A percentile compares a stretch with the other conserved stretches of the same genome.
Conservation (phyloP, 2,113 vertebrate species). For the Otocyon megalotis region DNA sequence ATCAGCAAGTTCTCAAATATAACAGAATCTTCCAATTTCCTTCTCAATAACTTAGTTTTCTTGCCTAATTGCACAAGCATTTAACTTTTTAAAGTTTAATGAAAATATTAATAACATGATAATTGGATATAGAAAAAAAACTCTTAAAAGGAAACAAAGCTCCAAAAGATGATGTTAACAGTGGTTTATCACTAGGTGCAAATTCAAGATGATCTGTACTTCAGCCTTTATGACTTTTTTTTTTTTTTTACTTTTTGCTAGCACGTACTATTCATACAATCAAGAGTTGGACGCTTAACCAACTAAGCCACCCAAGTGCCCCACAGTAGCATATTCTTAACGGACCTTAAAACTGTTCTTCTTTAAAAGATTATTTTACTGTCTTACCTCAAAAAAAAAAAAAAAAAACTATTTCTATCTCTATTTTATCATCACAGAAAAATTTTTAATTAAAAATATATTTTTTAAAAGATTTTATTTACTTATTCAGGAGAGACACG, state of each 20-base stretch:
- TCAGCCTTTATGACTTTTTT: not conserved
- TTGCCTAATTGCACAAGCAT: not conserved
- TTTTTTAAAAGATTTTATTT: too few species aligned
- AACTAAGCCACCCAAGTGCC: not conserved
- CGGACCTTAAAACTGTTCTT: not conserved
- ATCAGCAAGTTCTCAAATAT: not conserved
- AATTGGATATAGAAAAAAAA: not conserved
- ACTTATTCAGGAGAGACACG: too few species aligned
- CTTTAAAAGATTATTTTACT: not conserved
- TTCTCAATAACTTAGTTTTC: conserved; percentile 12
- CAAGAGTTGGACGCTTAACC: too few species aligned
- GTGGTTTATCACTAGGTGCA: not conserved
- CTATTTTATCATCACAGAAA: not conserved
- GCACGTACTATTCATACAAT: not conserved
- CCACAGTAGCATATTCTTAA: not conserved
- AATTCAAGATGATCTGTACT: not conserved
- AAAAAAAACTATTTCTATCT: not conserved
- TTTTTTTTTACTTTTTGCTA: not conserved
- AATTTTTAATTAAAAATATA: not conserved
- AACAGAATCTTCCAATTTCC: not conserved
- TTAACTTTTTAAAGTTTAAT: not conserved
- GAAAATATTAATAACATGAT: not conserved
- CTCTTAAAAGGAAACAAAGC: not conserved
- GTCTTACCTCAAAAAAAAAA: not conserved
- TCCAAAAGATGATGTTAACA: not conserved